A percentile compares a stretch with the other conserved stretches of the same genome.
phyloP scores from a whole-genome alignment of 1,140 invertebrate species.

The Lethocerus indicus region DNA sequence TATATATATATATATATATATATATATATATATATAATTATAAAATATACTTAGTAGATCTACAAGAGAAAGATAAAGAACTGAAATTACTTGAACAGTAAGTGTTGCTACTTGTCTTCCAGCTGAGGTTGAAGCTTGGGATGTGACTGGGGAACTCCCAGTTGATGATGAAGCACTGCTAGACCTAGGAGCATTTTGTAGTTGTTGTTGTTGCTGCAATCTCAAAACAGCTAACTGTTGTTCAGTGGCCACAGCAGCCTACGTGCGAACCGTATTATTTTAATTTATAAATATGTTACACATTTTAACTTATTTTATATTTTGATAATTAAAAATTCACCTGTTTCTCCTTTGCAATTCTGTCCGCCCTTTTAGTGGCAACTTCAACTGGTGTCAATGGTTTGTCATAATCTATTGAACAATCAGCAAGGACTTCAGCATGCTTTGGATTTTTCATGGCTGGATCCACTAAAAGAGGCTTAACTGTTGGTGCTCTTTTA shows the following conservation, averaged over 20 bases:
- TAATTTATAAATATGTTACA: too few species aligned
- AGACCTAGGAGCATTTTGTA: neutral
- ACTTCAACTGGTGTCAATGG: slow-evolving; percentile 72
- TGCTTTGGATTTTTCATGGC: slow-evolving; percentile 69
- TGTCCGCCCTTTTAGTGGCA: slow-evolving; percentile 63
- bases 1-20: too few species aligned
- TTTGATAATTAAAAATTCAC: too few species aligned
- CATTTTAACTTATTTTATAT: too few species aligned
- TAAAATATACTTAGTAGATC: too few species aligned
- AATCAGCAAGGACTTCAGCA: slow-evolving; percentile 60
- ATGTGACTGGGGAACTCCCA: neutral
- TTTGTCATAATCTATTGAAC: slow-evolving; percentile 69
- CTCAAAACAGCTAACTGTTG: slow-evolving; percentile 23
- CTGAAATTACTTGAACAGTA: neutral
- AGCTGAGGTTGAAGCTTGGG: neutral
- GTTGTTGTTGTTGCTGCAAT: slow-evolving; percentile 20
- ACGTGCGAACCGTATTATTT: too few species aligned
- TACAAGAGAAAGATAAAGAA: too few species aligned
- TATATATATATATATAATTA: too few species aligned
- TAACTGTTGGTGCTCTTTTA: slow-evolving; percentile 53
- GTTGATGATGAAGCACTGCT: neutral
- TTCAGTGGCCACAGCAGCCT: slow-evolving; percentile 21
- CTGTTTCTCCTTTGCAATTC: slow-evolving; percentile 63
- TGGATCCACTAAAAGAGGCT: slow-evolving; percentile 48
- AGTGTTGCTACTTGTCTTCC: neutral